Evolutionary conservation across 2,888 invertebrate species (phyloP), one percentile per base, ranked within the genome.

Genomic region (Heliconius hortense): DNA sequence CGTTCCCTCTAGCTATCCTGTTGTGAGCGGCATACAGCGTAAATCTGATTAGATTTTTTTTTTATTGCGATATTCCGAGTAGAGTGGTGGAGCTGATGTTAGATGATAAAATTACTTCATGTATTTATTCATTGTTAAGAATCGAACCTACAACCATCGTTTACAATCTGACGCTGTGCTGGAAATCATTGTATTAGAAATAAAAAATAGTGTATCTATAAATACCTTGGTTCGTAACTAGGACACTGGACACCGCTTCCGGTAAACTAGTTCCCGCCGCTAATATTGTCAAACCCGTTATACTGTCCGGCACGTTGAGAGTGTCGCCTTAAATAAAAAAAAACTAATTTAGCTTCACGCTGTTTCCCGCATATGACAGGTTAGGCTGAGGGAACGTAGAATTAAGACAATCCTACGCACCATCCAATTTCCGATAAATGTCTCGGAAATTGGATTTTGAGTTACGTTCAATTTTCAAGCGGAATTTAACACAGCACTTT

Each of bases 181-280:
- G 35, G 8, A 35, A 35, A 35, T 10, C 0, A 0, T 31, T 1
- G 10, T 2, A 18, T 43, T 48, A 48, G 48, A 48, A 48, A 18
- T 62, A 62, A 35, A n/a, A 63, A 21, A 35, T 31, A 24, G 7
- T 15, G 31, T 48, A 39, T 68, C 53, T 63, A 68, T 48, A 13
- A n/a, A 39, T 92, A 95, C 97, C 98, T 95, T 97, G 97, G 83
- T 96, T 96, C 4, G 97, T 96, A 0, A 98, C 97, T 70, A 98
- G 95, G 13, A 98, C 95, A 86, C 97, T 97, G 56, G 97, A 97
- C 1, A 98, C 97, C 0, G 97, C 97, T 92, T 98, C 98, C 0
- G 98, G 98, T 0, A 98, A 95, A 84, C 97, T 97, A 79, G 97
- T 97, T 67, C 98, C 98, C 2, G 97, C 97, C 0, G 98, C 97